A percentile compares a stretch with the other conserved stretches of the same genome.
phyloP scores from a whole-genome alignment of 2,113 vertebrate species.

The Chunga burmeisteri region DNA sequence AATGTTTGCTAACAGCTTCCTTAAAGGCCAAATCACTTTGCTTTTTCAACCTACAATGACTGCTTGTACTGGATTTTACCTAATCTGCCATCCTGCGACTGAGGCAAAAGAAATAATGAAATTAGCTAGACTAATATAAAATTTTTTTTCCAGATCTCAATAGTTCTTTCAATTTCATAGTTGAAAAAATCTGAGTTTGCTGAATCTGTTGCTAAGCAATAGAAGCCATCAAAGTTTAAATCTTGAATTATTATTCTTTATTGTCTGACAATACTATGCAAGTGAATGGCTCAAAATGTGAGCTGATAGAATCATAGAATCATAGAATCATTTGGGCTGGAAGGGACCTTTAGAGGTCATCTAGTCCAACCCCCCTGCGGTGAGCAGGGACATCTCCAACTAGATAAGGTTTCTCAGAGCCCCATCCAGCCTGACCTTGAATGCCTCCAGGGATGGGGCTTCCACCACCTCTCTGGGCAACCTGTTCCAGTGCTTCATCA shows the following conservation, averaged over 20 bases:
- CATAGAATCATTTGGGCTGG: no score
- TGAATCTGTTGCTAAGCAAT: conserved; percentile 57
- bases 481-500: no score
- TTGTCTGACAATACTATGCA: conserved; percentile 11
- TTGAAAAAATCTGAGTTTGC: not conserved
- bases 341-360: no score
- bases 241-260: conserved; percentile 20
- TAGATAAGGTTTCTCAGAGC: no score
- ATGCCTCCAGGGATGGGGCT: no score
- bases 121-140: not conserved
- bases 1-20: not conserved
- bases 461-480: no score
- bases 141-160: not conserved
- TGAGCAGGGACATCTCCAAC: no score
- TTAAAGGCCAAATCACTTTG: not conserved
- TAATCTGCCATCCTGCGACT: not conserved
- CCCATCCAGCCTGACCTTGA: no score
- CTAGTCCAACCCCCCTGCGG: no score
- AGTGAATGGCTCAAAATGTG: not conserved
- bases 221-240: conserved; percentile 24
- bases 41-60: not conserved
- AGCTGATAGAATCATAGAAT: not conserved
- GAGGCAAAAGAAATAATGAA: not conserved
- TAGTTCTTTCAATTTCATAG: not conserved
- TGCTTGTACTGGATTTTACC: not conserved